These are phyloP conservation scores for Acanthornis magna DNA, from an alignment of 2,797 vertebrate species.

Conservation along the genomic window DNA sequence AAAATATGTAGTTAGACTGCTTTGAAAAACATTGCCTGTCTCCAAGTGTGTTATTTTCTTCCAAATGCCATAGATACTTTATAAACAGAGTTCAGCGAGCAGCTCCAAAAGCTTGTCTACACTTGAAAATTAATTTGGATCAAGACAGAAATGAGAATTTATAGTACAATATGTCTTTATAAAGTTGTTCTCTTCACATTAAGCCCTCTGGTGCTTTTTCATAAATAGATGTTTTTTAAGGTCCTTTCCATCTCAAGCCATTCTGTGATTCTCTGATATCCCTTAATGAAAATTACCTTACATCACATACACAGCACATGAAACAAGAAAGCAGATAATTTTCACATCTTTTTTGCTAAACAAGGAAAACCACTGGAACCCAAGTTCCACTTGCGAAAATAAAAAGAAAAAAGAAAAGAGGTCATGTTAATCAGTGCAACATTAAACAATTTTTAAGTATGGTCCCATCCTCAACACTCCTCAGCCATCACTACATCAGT, in stretches of 20 bases:
- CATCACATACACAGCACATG: background rate
- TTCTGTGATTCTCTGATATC: background rate
- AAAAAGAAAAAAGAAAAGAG: too few relatives aligned
- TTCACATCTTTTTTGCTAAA: background rate
- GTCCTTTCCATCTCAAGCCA: background rate
- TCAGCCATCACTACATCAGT: background rate
- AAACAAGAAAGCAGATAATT: background rate
- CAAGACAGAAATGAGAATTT: constrained; percentile 41
- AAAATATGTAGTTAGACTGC: background rate
- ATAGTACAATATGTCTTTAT: background rate
- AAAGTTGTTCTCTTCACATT: background rate
- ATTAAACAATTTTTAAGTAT: background rate
- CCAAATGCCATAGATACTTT: background rate
- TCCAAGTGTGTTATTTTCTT: background rate
- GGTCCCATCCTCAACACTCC: background rate
- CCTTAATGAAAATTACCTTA: background rate
- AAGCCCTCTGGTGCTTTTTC: background rate
- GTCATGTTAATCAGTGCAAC: background rate
- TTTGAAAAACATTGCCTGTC: background rate
- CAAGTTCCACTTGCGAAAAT: background rate
- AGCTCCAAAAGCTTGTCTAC: constrained; percentile 27
- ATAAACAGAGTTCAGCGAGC: constrained; percentile 1
- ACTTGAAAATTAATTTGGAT: constrained; percentile 45
- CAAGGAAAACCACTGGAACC: background rate
- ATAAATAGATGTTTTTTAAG: background rate